phyloP scores from a whole-genome alignment of 2,797 vertebrate genomes.

The Neosilurus mollespiculum region DNA sequence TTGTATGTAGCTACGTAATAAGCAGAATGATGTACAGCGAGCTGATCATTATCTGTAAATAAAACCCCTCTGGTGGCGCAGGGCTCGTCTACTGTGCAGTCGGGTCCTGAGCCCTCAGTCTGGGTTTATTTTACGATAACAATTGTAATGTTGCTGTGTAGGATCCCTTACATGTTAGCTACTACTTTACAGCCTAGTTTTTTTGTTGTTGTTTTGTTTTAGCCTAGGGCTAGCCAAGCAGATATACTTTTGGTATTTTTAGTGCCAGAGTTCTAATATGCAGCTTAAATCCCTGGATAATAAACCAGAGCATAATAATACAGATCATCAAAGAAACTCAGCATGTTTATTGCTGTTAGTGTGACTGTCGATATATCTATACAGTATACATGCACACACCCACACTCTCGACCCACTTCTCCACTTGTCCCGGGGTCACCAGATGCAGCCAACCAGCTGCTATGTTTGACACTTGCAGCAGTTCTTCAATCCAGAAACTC shows the following conservation, averaged over 20 bases:
- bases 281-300: background rate
- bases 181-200: background rate
- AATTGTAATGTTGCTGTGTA: too few species aligned
- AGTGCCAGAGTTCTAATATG: background rate
- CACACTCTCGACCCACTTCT: conserved; percentile 34
- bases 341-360: background rate
- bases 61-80: too few species aligned
- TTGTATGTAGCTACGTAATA: too few species aligned
- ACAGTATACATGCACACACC: conserved; percentile 1
- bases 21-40: too few species aligned
- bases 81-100: too few species aligned
- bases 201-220: background rate
- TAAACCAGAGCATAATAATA: background rate
- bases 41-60: too few species aligned
- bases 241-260: too few species aligned
- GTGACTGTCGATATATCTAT: background rate
- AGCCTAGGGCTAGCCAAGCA: too few species aligned
- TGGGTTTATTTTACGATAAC: too few species aligned
- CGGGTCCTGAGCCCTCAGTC: too few species aligned
- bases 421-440: conserved; percentile 51
- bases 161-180: background rate
- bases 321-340: background rate
- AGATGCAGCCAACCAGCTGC: conserved; percentile 61
- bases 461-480: conserved; percentile 52
- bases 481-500: conserved; percentile 45